Percentiles rank a stretch among this genome's conserved stretches.
These are phyloP conservation scores for Syngnathus floridae DNA, from an alignment of 2,113 vertebrate species.

Conservation along the genomic window DNA sequence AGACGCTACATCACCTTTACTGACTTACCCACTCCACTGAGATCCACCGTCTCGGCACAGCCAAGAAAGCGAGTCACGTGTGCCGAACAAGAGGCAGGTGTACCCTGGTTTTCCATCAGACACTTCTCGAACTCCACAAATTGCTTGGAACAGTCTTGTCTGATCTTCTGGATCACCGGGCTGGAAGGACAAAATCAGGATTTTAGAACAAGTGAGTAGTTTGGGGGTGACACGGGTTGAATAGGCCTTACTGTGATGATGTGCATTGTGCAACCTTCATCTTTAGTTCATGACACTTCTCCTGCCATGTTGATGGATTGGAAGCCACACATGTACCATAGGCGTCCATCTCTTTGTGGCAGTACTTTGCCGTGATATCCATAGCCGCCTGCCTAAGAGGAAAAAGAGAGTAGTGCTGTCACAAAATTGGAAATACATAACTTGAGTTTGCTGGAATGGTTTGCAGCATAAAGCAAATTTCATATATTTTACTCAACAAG, in stretches of 20 bases:
- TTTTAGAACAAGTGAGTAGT: not conserved
- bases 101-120: conserved; percentile 74
- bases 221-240: not conserved
- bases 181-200: conserved; percentile 47
- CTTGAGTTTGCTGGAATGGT: not conserved
- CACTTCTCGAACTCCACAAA: conserved; percentile 84
- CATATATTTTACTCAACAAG: not conserved
- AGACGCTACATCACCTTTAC: too few species aligned
- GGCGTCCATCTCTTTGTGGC: conserved; percentile 79
- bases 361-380: conserved; percentile 80
- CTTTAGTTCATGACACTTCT: conserved; percentile 80
- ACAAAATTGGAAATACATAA: not conserved
- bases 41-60: conserved; percentile 81
- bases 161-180: conserved; percentile 85
- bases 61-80: conserved; percentile 77
- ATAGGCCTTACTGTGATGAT: conserved; percentile 82
- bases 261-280: conserved; percentile 83
- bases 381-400: conserved; percentile 84
- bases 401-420: not conserved
- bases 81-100: conserved; percentile 70
- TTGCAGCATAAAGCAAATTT: not conserved
- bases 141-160: conserved; percentile 72
- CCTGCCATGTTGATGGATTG: conserved; percentile 83
- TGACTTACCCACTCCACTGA: conserved; percentile 58
- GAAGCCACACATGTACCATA: conserved; percentile 84